Evolutionary conservation across 2,797 vertebrate species (phyloP), one percentile per base, ranked within the genome.

Genomic region (Antennarius maculatus): DNA sequence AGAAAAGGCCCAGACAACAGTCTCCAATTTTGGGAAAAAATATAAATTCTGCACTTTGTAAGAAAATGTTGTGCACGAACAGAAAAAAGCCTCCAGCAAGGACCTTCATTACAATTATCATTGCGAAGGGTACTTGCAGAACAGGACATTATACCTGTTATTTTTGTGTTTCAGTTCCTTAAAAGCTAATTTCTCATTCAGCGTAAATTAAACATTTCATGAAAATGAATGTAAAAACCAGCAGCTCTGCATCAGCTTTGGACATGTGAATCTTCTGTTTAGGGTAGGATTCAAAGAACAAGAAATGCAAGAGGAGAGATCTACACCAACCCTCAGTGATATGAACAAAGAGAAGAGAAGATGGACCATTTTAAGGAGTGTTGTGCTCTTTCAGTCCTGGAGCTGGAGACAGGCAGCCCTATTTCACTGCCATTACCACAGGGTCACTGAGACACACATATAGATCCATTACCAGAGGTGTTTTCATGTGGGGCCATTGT

Each of bases 381-480:
- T 6, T 37, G 45, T 46, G 54, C 41, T n/a, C 8, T 47, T 18
- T 10, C 34, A 50, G 59, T 23, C 55, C 39, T 12, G 31, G 17
- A 27, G 58, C 56, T 43, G 70, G n/a, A 74, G 64, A 61, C 57
- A 15, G 51, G 55, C 54, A 13, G 58, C 58, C 74, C 6, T 15
- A 18, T 61, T 74, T 71, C 63, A 76, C 56, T 66, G 61, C 41
- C 65, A 66, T 77, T 69, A 56, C 49, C 54, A 58, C 47, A 2
- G 48, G 18, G 48, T 71, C 46, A 7, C 15, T 43, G n/a, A n/a
- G 15, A 43, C 16, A 46, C 43, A 46, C 46, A 17, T 46, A 7
- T n/a, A 46, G 15, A 46, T 17, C 46, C n/a, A 47, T 9, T 46
- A 46, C 15, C 16, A n/a, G 43, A 43, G 42, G 42, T 14, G 42